Base-by-base conservation (phyloP, 2,888 invertebrate species). In the Gibbula magus region DNA sequence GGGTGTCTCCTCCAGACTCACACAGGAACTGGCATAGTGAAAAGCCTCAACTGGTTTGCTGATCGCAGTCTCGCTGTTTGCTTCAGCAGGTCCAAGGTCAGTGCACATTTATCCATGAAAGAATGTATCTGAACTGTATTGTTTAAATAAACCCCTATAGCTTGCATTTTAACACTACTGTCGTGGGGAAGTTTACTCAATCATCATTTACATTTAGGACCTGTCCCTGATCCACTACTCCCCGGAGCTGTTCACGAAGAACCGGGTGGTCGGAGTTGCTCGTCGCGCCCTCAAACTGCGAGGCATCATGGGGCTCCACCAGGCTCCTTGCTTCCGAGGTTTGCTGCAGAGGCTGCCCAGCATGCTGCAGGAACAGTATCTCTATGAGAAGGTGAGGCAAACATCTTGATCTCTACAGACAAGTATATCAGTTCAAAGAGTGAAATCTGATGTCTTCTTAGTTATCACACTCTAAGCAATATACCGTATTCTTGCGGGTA, bases 1-100 rank as follows among this genome's bases (percentile, higher is more conserved):
- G 94, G 94, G 0, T 94, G 93, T 81, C 89, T 95, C 66, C 91
- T 95, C 8, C 94, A 95, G 86, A 94, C 95, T 0, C 90, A 93
- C 32, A 93, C 94, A 16, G 95, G 94, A 2, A 92, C 88, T 76
- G 95, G 95, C 0, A 93, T 93, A 45, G 91, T 93, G 0, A 93
- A 93, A 81, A 93, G 94, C 56, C 86, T 95, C 51, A 89, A 91
- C 39, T 95, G 95, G 95, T 91, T 94, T 83, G 92, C 93, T 54
- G 92, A 94, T 66, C 90, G 92, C 80, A 93, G 93, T 2, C 87
- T 95, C 20, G 94, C 94, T 8, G 93, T 94, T 75, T 94, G 94
- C 75, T 95, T 94, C 88, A 93, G 93, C 32, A 91, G 94, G 78
- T 94, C 94, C 7, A 95, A 95, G 93, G 93, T 94, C 88, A 82